phyloP scores from a whole-genome alignment of 1,140 invertebrate species.

The Zaprionus nigranus region DNA sequence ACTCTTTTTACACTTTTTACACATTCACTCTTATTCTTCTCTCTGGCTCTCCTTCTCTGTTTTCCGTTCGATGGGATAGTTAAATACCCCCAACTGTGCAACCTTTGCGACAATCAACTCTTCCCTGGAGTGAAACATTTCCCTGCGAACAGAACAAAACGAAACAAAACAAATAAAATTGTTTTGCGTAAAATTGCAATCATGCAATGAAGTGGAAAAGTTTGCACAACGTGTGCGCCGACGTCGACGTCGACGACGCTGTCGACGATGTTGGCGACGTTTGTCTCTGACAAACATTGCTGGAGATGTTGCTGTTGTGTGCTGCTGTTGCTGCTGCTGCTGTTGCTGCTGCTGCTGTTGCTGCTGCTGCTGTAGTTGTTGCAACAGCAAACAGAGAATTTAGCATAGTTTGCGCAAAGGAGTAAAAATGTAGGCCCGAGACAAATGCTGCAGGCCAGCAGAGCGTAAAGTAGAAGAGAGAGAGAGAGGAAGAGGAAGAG shows the following conservation, averaged over 20 bases:
- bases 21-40: not conserved
- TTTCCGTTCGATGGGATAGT: constrained; percentile 6
- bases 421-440: constrained; percentile 46
- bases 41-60: not conserved
- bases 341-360: constrained; percentile 40
- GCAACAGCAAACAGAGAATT: constrained; percentile 37
- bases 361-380: constrained; percentile 36
- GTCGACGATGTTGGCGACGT: constrained; percentile 37
- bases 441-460: constrained; percentile 40
- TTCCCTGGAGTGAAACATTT: constrained; percentile 38
- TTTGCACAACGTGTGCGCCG: constrained; percentile 69
- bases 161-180: constrained; percentile 76
- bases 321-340: constrained; percentile 36
- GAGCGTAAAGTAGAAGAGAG: not conserved
- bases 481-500: not conserved
- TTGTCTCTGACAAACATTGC: constrained; percentile 57
- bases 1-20: too few relatives aligned
- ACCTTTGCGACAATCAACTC: constrained; percentile 36
- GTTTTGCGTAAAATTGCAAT: constrained; percentile 81
- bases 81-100: constrained; percentile 17
- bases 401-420: constrained; percentile 33
- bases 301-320: constrained; percentile 35
- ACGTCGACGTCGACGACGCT: constrained; percentile 29
- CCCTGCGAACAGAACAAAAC: constrained; percentile 48
- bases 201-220: constrained; percentile 80